Conservation (phyloP, 2,113 vertebrate species). For the Meles meles region DNA sequence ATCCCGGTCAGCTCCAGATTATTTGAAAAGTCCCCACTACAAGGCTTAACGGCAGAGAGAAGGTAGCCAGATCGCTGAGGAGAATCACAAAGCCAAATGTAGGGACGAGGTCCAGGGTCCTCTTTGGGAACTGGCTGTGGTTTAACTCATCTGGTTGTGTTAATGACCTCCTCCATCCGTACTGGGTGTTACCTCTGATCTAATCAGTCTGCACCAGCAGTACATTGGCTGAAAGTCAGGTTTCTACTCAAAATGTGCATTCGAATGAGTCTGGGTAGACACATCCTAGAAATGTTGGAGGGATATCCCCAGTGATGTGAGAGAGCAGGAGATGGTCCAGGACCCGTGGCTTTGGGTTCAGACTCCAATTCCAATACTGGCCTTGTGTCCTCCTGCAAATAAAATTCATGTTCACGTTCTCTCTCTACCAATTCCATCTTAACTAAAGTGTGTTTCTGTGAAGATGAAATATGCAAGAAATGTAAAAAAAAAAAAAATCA, state of each 20-base stretch:
- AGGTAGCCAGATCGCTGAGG: background rate
- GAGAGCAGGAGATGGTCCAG: accelerated
- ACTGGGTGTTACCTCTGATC: background rate
- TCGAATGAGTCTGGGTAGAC: too few species aligned
- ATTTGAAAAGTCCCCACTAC: background rate
- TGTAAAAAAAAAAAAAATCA: background rate
- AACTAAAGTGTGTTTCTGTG: background rate
- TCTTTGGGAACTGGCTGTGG: too few species aligned
- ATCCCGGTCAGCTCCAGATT: background rate
- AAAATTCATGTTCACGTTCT: background rate
- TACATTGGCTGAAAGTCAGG: background rate
- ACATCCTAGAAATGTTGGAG: accelerated
- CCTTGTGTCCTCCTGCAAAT: background rate
- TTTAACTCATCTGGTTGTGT: accelerated
- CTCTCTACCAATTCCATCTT: background rate
- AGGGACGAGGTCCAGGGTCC: accelerated
- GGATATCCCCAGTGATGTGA: accelerated
- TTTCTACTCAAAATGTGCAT: background rate
- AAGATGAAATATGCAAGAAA: background rate
- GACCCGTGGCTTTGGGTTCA: background rate
- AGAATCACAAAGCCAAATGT: too few species aligned
- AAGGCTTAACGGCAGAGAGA: too few species aligned
- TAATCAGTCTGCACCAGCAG: background rate
- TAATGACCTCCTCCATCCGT: too few species aligned
- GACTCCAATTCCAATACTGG: background rate